Base-by-base conservation (phyloP, 2,113 vertebrate genomes). In the Prionailurus viverrinus region DNA sequence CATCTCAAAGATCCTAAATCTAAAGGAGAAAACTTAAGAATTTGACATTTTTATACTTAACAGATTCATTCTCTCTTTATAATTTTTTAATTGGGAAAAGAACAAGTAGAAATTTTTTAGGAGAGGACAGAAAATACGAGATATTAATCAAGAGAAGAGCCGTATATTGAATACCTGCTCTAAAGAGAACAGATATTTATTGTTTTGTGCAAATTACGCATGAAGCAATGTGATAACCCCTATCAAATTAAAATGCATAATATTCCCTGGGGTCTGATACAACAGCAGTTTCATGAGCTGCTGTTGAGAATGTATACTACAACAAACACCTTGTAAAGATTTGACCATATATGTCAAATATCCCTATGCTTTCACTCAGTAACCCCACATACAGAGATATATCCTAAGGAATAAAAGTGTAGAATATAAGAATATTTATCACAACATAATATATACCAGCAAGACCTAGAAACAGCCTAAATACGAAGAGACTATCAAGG, bases 71-170 rank as follows among this genome's bases (percentile, higher is more conserved):
- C 6, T 80, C 53, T 53, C 71, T 92, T 84, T 27, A n/a, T 2
- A 48, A 21, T 36, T 80, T 91, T 96, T 69, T 87, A 94, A 74
- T 33, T 71, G 23, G 41, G 91, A 90, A 55, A 58, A 66, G 63
- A 97, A 3, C 81, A 63, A 61, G 36, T 79, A 66, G 33, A n/a
- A 39, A 90, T 89, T 92, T 95, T 39, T 18, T 16, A 89, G 87
- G 91, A 89, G 41, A 92, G 94, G 29, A 76, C 31, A 61, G 29
- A 68, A 92, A 95, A 90, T 92, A 84, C 25, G 39, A 94, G 76
- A 92, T 14, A 1, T 31, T 91, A 81, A 89, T 89, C 29, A 79
- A 97, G 45, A 53, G 25, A 73, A 76, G 63, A 91, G 8, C 73
- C 93, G 15, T 76, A 68, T 95, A 82, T 18, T 66, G 18, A 85